Percentiles rank a stretch among this genome's conserved stretches.
These are phyloP conservation scores for Exephanes ischioxanthus DNA, from an alignment of 2,888 invertebrate species.

Conservation along the genomic window DNA sequence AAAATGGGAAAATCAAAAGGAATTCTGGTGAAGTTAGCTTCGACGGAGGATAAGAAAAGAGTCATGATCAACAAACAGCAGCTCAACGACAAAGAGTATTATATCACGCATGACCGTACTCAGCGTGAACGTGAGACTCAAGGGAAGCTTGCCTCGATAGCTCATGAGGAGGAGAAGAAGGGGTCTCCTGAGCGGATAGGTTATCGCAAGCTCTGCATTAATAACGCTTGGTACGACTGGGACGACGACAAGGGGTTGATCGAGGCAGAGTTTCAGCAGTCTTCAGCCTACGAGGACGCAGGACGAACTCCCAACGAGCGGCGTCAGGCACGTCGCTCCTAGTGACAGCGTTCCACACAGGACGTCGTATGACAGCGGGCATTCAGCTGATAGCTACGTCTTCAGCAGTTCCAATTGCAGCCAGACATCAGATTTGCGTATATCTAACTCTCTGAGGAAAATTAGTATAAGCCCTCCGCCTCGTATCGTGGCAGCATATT, in stretches of 20 bases:
- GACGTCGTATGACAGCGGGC: neutral
- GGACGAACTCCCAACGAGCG: neutral
- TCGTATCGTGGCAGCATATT: neutral
- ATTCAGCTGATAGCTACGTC: neutral
- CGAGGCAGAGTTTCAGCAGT: neutral
- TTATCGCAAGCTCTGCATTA: neutral
- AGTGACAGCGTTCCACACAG: neutral
- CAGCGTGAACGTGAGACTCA: neutral
- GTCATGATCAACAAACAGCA: neutral
- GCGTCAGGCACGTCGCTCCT: neutral
- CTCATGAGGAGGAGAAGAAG: neutral
- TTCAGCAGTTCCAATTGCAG: neutral
- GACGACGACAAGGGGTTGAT: neutral
- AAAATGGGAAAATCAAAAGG: neutral
- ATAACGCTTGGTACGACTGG: neutral
- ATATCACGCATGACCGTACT: neutral
- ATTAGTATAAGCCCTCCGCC: neutral
- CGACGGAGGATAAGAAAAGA: neutral
- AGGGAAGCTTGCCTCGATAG: neutral
- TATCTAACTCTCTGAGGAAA: neutral
- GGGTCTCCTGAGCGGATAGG: neutral
- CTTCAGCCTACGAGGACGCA: neutral
- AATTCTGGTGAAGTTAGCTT: neutral
- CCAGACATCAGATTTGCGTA: neutral
- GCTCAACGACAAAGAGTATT: neutral